Evolutionary conservation across 2,888 invertebrate genomes (phyloP), one percentile per base, ranked within the genome.

Genomic region (Drosophila seclusa): DNA sequence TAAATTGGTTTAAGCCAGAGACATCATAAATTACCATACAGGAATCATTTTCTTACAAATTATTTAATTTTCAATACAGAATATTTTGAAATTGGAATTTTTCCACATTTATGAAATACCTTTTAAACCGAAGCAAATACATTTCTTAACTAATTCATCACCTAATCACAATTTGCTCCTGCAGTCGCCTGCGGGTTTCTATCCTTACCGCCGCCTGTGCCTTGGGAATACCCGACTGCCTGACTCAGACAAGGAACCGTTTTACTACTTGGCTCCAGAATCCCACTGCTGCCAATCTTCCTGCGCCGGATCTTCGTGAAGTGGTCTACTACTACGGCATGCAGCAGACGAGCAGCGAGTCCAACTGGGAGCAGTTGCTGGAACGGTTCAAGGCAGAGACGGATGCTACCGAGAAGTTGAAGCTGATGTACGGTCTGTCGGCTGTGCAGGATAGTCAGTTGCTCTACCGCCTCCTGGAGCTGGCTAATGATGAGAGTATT

Each of bases 381-480:
- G 87, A 95, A 3, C 93, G 95, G 59, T 98, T 96, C 91, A 84
- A 94, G 61, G 92, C 93, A 0, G 98, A 97, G 90, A 94, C 94
- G 5, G 97, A 98, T 87, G 96, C 97, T 0, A 96, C 95, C 65
- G 97, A 98, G 89, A 96, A 96, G 90, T 77, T 94, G 0, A 96
- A 96, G 87, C 91, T 98, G 4, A 94, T 97, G 90, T 91, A 92
- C 4, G 97, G 97, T 1, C 93, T 98, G 62, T 94, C 97, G 0
- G 95, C 95, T 8, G 95, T 96, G 4, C 94, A 94, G 52, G 94
- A 96, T 60, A 93, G 94, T 0, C 93, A 94, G 87, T 94, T 97
- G 61, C 93, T 97, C 2, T 94, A 93, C 74, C 95, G 94, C 84
- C 96, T 96, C 82, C 92, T 98, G 21, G 93, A 94, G 0, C 93